These are phyloP conservation scores for Caloenas nicobarica DNA, from an alignment of 2,113 vertebrate species.

Conservation along the genomic window DNA sequence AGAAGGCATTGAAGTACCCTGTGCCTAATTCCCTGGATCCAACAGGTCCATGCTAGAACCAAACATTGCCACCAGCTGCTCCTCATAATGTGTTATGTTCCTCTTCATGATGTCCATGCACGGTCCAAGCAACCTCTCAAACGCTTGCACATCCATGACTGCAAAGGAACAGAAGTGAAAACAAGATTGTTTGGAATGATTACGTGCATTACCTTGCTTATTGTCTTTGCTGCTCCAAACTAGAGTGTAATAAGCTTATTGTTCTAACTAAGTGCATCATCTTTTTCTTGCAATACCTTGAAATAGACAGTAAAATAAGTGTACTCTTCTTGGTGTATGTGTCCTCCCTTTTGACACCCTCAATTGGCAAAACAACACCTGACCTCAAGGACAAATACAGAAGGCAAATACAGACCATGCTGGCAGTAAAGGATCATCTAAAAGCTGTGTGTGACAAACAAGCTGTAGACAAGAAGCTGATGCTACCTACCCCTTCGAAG, in stretches of 20 bases:
- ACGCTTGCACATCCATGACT: constrained; percentile 99
- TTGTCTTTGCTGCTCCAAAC: too few relatives aligned
- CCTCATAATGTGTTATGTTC: constrained; percentile 97
- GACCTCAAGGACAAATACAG: background rate
- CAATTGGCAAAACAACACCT: background rate
- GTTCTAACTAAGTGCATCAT: too few relatives aligned
- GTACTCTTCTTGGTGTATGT: too few relatives aligned
- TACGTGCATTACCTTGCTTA: too few relatives aligned
- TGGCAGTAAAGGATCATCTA: background rate
- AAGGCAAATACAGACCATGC: background rate
- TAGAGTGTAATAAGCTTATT: too few relatives aligned
- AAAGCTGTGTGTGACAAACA: background rate
- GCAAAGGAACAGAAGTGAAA: constrained; percentile 58
- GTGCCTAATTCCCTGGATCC: constrained; percentile 81
- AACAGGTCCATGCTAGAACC: constrained; percentile 97
- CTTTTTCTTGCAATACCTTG: too few relatives aligned
- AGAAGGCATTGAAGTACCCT: constrained; percentile 73
- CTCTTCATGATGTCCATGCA: constrained; percentile 99
- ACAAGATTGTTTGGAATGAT: background rate
- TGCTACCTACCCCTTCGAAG: background rate
- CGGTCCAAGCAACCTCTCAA: constrained; percentile 96
- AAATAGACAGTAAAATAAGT: too few relatives aligned
- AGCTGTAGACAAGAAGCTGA: background rate
- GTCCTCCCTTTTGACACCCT: too few relatives aligned
- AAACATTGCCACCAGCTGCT: constrained; percentile 98